A percentile compares a stretch with the other conserved stretches of the same genome.
phyloP scores from a whole-genome alignment of 64 coral and sea anemone genomes.

The Trachythela sp. region DNA sequence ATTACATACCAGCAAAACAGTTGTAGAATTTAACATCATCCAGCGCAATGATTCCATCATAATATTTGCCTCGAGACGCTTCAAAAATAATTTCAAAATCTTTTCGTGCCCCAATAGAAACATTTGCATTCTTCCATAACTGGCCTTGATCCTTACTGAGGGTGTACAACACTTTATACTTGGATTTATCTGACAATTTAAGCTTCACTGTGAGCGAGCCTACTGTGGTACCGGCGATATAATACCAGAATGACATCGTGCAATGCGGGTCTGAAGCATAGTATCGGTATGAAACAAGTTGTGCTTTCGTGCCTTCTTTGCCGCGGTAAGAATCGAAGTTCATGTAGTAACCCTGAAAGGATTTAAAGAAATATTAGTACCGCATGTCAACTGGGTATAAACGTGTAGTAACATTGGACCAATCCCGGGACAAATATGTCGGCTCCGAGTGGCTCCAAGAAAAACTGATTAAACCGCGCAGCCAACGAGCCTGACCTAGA shows the following conservation, averaged over 20 bases:
- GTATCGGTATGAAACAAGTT: slow-evolving; percentile 75
- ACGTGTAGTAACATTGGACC: no score
- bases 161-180: slow-evolving; percentile 32
- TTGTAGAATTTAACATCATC: slow-evolving; percentile 73
- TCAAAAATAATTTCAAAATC: slow-evolving; percentile 83
- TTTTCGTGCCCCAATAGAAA: slow-evolving; percentile 63
- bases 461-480: no score
- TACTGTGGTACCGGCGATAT: slow-evolving; percentile 71
- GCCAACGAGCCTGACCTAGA: no score
- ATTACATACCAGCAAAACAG: slow-evolving; percentile 70
- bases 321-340: slow-evolving; percentile 65
- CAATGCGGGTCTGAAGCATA: slow-evolving; percentile 78
- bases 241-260: slow-evolving; percentile 89
- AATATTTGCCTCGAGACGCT: slow-evolving; percentile 63
- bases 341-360: slow-evolving; percentile 88
- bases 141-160: slow-evolving; percentile 39
- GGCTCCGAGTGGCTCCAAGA: no score
- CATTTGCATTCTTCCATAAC: slow-evolving; percentile 53
- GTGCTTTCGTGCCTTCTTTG: slow-evolving; percentile 67
- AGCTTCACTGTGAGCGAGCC: slow-evolving; percentile 65
- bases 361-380: background rate
- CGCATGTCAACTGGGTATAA: no score
- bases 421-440: no score
- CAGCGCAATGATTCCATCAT: slow-evolving; percentile 73
- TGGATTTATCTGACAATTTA: slow-evolving; percentile 1